A percentile compares a stretch with the other conserved stretches of the same genome.
These are phyloP conservation scores for Papilio xuthus DNA, from an alignment of 1,140 invertebrate species.

Conservation along the genomic window DNA sequence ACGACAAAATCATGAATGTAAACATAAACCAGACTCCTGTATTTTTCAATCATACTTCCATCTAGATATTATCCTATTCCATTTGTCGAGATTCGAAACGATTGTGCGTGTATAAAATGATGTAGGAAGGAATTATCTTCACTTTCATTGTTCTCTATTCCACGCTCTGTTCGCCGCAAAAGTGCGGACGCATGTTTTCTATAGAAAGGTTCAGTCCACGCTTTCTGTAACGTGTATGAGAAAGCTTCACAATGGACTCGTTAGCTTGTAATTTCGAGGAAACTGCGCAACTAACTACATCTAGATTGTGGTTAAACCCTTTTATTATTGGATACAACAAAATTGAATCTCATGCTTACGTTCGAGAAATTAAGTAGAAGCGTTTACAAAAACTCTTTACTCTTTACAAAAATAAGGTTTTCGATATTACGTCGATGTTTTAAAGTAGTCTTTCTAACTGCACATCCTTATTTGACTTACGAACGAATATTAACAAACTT, in stretches of 20 bases:
- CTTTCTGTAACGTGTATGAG: slow-evolving; percentile 32
- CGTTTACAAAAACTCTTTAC: too few species aligned
- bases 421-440: too few species aligned
- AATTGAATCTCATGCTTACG: slow-evolving; percentile 6
- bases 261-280: neutral
- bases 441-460: neutral
- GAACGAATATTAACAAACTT: too few species aligned
- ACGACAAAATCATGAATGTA: neutral
- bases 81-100: neutral
- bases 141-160: slow-evolving; percentile 33
- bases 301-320: slow-evolving; percentile 20
- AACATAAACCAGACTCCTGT: neutral
- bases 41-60: neutral
- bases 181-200: neutral
- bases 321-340: neutral
- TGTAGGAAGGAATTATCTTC: slow-evolving; percentile 21
- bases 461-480: too few species aligned
- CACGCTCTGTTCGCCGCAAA: slow-evolving; percentile 7
- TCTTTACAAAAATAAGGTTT: too few species aligned
- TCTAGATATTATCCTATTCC: slow-evolving; percentile 17
- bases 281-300: slow-evolving; percentile 18
- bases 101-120: slow-evolving; percentile 28
- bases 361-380: too few species aligned
- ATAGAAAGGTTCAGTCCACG: slow-evolving; percentile 25
- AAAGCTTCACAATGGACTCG: slow-evolving; percentile 33